These are phyloP conservation scores for Cariama cristata DNA, from an alignment of 2,113 vertebrate genomes.

Conservation along the genomic window DNA sequence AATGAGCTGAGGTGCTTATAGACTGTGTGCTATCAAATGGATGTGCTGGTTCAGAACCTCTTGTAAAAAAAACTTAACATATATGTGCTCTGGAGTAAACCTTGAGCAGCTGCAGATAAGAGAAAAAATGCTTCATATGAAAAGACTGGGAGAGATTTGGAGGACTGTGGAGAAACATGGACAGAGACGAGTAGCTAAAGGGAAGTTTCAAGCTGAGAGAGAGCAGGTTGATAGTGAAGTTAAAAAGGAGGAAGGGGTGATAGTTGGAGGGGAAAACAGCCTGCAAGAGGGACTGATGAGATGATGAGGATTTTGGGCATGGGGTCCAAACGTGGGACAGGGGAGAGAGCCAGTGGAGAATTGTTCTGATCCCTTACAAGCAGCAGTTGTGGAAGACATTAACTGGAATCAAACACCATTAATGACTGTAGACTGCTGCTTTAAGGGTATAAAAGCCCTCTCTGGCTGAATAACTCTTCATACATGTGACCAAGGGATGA, in stretches of 20 bases:
- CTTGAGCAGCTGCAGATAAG: neutral
- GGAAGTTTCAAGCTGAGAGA: neutral
- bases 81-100: neutral
- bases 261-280: neutral
- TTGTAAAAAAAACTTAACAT: neutral
- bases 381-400: neutral
- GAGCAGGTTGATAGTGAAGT: neutral
- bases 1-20: neutral
- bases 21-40: neutral
- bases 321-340: neutral
- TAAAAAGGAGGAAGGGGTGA: neutral
- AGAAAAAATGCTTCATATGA: neutral
- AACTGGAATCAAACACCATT: neutral
- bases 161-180: neutral
- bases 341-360: neutral
- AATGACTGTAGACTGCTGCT: neutral
- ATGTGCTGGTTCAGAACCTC: neutral
- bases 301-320: neutral
- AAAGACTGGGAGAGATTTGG: neutral
- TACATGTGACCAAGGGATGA: neutral
- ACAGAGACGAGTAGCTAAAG: neutral
- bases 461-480: neutral
- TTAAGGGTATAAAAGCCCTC: neutral
- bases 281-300: neutral
- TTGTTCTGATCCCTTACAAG: neutral